A percentile compares a stretch with the other conserved stretches of the same genome.
Evolutionary conservation across 2,888 invertebrate genomes (phyloP).

Genomic region (Trichogramma evanescens): DNA sequence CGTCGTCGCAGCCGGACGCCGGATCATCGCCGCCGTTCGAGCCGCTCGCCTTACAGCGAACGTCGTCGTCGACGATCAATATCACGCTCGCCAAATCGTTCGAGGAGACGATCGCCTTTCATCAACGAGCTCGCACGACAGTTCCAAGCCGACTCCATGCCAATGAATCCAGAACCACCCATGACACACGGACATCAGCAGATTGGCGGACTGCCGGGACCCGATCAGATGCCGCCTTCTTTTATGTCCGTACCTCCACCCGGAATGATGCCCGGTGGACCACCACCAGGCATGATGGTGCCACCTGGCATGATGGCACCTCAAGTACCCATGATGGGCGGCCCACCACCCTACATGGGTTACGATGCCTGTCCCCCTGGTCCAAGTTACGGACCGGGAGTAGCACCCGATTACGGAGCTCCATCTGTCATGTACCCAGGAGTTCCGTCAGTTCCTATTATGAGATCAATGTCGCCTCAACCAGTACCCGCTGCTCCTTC

Average conservation of each 20-base stretch:
- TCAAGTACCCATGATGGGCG: slow-evolving; percentile 17
- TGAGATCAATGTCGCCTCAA: slow-evolving; percentile 19
- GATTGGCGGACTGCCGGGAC: neutral
- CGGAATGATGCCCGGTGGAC: slow-evolving; percentile 1
- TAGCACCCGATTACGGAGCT: slow-evolving; percentile 28
- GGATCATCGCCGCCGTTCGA: slow-evolving; percentile 30
- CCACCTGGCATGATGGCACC: slow-evolving; percentile 14
- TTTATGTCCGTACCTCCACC: neutral
- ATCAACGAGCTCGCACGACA: slow-evolving; percentile 43
- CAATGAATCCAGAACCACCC: slow-evolving; percentile 12
- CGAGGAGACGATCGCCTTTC: slow-evolving; percentile 42
- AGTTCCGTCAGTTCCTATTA: slow-evolving; percentile 14
- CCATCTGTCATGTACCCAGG: slow-evolving; percentile 33
- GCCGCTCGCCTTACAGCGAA: slow-evolving; percentile 38
- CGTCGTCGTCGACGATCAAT: slow-evolving; percentile 28
- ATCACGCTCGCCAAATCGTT: slow-evolving; percentile 35
- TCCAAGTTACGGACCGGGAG: slow-evolving; percentile 5
- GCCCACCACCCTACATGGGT: slow-evolving; percentile 27
- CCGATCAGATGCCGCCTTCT: neutral
- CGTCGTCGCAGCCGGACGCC: slow-evolving; percentile 10
- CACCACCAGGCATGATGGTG: slow-evolving; percentile 1
- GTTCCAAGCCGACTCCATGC: slow-evolving; percentile 32
- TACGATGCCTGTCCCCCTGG: slow-evolving; percentile 30
- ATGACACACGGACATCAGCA: slow-evolving; percentile 16
- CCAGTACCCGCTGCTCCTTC: slow-evolving; percentile 20